These are phyloP conservation scores for Ptychoptera contaminata DNA, from an alignment of 2,888 invertebrate species.

Conservation along the genomic window DNA sequence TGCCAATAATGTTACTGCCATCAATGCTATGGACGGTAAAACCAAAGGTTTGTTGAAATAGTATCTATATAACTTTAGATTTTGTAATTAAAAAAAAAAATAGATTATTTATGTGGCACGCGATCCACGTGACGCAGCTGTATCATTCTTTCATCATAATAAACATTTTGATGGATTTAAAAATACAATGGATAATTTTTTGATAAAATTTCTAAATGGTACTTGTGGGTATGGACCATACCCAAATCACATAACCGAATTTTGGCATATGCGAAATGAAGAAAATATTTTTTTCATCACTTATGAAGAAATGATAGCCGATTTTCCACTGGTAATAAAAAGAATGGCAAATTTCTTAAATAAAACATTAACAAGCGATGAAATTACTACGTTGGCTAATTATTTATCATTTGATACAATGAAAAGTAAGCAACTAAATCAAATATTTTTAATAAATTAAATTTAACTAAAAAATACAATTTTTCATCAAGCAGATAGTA, in stretches of 20 bases:
- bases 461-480: too few relatives aligned
- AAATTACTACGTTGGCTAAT: constrained; percentile 49
- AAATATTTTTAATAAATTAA: constrained; percentile 33
- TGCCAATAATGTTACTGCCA: constrained; percentile 2
- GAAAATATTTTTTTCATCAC: constrained; percentile 60
- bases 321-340: constrained; percentile 47
- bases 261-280: constrained; percentile 54
- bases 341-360: constrained; percentile 41
- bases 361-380: constrained; percentile 42
- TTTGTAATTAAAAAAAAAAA: too few relatives aligned
- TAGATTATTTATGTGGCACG: constrained; percentile 60
- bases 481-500: constrained; percentile 4
- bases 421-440: constrained; percentile 35
- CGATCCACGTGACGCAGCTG: constrained; percentile 63
- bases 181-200: constrained; percentile 6
- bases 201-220: constrained; percentile 6
- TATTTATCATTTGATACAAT: constrained; percentile 69
- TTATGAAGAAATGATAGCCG: constrained; percentile 67
- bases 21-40: constrained; percentile 3
- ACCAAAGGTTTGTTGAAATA: constrained; percentile 2
- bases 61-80: too few relatives aligned
- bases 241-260: constrained; percentile 48
- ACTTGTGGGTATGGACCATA: constrained; percentile 24
- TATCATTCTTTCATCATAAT: constrained; percentile 50
- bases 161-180: constrained; percentile 3